Percentiles rank a stretch among this genome's conserved stretches.
Conservation (phyloP, 2,113 vertebrate species). For the Entomyzon cyanotis region DNA sequence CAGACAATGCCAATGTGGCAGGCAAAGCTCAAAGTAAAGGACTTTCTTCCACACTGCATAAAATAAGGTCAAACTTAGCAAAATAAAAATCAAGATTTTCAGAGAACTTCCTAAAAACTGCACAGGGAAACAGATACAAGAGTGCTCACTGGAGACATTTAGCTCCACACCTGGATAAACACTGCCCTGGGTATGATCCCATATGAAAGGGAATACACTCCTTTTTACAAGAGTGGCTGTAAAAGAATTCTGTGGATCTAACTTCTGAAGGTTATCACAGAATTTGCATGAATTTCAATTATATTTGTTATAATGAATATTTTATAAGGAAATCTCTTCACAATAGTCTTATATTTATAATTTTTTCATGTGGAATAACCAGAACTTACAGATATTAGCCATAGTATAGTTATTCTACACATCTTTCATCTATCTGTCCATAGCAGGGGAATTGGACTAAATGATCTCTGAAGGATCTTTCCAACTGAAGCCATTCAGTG, state of each 20-base stretch:
- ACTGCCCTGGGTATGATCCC: background rate
- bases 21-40: background rate
- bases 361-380: background rate
- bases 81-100: background rate
- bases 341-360: background rate
- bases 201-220: fast-evolving
- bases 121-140: background rate
- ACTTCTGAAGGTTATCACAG: background rate
- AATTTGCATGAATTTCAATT: background rate
- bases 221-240: fast-evolving
- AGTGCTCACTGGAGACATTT: background rate
- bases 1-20: background rate
- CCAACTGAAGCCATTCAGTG: background rate
- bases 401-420: background rate
- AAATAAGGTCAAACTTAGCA: background rate
- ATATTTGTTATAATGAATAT: background rate
- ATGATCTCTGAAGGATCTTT: background rate
- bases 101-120: background rate
- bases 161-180: background rate
- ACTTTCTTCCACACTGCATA: background rate
- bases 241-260: background rate
- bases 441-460: background rate
- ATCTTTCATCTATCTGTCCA: background rate
- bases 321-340: background rate
- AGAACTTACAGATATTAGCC: background rate